Evolutionary conservation across 2,113 vertebrate species (phyloP), one percentile per base, ranked within the genome.

Genomic region (Syrrhaptes paradoxus): DNA sequence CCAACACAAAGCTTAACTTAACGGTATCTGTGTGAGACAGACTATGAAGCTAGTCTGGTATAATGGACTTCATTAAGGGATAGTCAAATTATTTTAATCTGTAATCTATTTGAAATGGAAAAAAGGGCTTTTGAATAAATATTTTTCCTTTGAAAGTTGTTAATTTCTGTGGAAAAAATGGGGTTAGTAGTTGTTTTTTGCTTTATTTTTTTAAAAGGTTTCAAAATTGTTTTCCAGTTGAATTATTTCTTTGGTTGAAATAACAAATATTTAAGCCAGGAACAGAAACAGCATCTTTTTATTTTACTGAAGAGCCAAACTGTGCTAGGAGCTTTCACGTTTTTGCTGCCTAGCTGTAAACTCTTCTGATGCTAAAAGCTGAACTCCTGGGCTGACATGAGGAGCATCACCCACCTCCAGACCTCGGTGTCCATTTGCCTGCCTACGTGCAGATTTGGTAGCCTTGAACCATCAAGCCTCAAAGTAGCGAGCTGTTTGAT

Each of bases 1-100:
- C 78, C 93, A 87, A 25, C 46, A 87, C 87, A 94, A 93, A 94
- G 93, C 93, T 95, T 93, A 95, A 81, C 87, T 95, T 20, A 4
- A 85, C 21, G 3, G 75, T 95, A 94, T 96, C 94, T 93, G 43
- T 93, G 91, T 71, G 93, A 95, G 93, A 89, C 94, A 94, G 95
- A 82, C 91, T 95, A 82, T 90, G 89, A 91, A 95, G 93, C 87
- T 55, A 85, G 78, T 38, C 87, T 91, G 71, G 21, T 55, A 82
- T 89, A 96, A 94, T 88, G 91, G 87, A 87, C 85, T 96, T 96
- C 85, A 83, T 89, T 91, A 95, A 96, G 87, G 81, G 75, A 71
- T 45, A 93, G 75, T 77, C 67, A 95, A 94, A 89, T 96, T 95
- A 79, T 94, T 95, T 95, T 95, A 67, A 74, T 83, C 89, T 87